Evolutionary conservation across 2,113 vertebrate species (phyloP), one percentile per base, ranked within the genome.

Genomic region (Arvicanthis niloticus): DNA sequence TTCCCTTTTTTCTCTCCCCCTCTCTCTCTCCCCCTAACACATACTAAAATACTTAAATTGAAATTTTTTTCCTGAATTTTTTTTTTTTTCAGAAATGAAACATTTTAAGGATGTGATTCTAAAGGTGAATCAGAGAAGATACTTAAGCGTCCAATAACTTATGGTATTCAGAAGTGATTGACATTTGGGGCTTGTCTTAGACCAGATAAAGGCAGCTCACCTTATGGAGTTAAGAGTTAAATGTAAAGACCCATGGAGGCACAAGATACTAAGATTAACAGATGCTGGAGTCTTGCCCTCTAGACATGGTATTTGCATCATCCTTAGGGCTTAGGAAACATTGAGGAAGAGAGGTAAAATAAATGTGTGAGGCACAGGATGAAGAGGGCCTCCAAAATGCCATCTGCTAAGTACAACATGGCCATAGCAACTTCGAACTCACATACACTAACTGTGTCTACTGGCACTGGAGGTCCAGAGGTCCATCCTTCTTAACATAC

Each of bases 61-160:
- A 40, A 40, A 16, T 82, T 22, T 45, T 82, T 22, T 45, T 88
- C 91, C 19, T 19, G 8, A 51, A 51, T 9, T 51, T 48, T 31
- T 77, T 40, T 72, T 76, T 77, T 77, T 48, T 48, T 31, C 42
- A 73, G 78, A 85, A 93, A n/a, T n/a, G n/a, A 91, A 89, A 82
- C 29, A 60, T 90, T 94, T 88, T 85, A 85, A 88, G 24, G 76
- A 48, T 80, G 29, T 93, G 80, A 65, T 84, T 65, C 22, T 86
- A 45, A 45, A 95, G 77, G 51, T 86, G 15, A 95, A 68, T 93
- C 62, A 90, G 87, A 93, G 62, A n/a, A 93, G 42, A 86, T 92
- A 53, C 51, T 88, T 90, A 29, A 97, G 45, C 48, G 80, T 88
- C 40, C 40, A 89, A 13, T 56, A 95, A 88, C 96, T 87, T 89